phyloP scores from a whole-genome alignment of 2,113 vertebrate genomes.

The Paramisgurnus dabryanus region DNA sequence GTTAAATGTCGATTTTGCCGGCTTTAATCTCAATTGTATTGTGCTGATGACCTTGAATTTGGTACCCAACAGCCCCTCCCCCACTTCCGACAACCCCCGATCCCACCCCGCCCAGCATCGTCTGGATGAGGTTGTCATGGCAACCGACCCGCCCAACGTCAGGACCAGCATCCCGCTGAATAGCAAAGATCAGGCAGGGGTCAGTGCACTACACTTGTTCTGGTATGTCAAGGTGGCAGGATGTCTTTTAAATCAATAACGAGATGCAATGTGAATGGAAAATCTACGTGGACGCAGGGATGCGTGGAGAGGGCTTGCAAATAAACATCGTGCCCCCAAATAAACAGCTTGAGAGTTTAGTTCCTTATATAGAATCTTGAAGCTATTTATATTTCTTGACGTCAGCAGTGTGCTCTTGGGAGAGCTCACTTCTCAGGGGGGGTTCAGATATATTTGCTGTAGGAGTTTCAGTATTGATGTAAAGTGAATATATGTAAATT shows the following conservation, averaged over 20 bases:
- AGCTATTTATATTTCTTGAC: slow-evolving; percentile 17
- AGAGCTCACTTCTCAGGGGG: background rate
- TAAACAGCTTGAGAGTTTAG: background rate
- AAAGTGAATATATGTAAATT: background rate
- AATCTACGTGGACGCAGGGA: background rate
- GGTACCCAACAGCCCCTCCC: slow-evolving; percentile 58
- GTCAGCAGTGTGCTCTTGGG: background rate
- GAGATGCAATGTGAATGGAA: background rate
- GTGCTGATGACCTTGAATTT: slow-evolving; percentile 66
- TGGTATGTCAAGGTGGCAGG: slow-evolving; percentile 42
- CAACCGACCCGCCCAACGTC: slow-evolving; percentile 80
- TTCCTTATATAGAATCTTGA: slow-evolving; percentile 8
- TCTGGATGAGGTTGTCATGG: slow-evolving; percentile 76
- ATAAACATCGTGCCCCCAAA: background rate
- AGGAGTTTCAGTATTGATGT: background rate
- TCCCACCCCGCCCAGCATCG: slow-evolving; percentile 65
- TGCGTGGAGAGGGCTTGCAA: background rate
- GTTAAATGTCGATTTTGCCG: background rate
- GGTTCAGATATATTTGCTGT: background rate
- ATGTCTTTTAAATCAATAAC: background rate
- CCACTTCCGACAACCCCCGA: slow-evolving; percentile 60
- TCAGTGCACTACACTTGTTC: slow-evolving; percentile 39
- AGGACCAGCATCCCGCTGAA: slow-evolving; percentile 70
- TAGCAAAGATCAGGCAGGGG: slow-evolving; percentile 29
- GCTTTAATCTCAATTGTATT: background rate